Base-by-base conservation (phyloP, 1,140 invertebrate species). In the Potamilus streckersoni region DNA sequence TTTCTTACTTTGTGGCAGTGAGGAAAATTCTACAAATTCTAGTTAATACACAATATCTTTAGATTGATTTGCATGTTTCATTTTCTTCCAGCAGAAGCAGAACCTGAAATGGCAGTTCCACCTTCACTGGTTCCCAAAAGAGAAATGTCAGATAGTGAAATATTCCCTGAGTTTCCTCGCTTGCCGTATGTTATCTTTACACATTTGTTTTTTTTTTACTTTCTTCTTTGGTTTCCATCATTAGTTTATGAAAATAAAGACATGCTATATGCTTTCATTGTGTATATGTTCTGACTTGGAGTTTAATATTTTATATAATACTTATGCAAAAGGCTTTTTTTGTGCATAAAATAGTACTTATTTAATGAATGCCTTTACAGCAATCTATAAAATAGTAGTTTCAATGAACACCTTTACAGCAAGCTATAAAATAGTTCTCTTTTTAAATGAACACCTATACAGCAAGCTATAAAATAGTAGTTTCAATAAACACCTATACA, bases 131-230 rank as follows among this genome's bases (percentile, higher is more conserved):
- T 15, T n/a, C 23, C 27, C 8, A 74, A 56, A 58, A 61, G 58
- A 20, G 71, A 66, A 19, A 71, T 79, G 68, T 6, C 68, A 49
- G 73, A 75, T 56, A 73, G 68, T 55, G 81, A 80, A 49, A 80
- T 80, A n/a, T 82, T 80, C 49, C 79, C 80, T 27, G 69, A 73
- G 14, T 80, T 83, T 76, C 63, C 71, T 16, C 73, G 69, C 58
- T 49, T 74, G 60, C 80, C 78, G 79, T 80, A 80, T 63, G 38
- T 27, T 17, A 20, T 56, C 23, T 62, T 16, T 31, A 17, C 2
- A 6, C 14, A 72, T n/a, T 19, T 56, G 0, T 60, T 16, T 8
- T 49, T 38, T 19, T 15, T n/a, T 27, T 16, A 66, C 55, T 38
- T 4, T 38, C 38, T 38, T 38, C 8, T 4, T 38, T 38, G 38